These are phyloP conservation scores for Phalloptychus januarius DNA, from an alignment of 2,797 vertebrate species.

Conservation along the genomic window DNA sequence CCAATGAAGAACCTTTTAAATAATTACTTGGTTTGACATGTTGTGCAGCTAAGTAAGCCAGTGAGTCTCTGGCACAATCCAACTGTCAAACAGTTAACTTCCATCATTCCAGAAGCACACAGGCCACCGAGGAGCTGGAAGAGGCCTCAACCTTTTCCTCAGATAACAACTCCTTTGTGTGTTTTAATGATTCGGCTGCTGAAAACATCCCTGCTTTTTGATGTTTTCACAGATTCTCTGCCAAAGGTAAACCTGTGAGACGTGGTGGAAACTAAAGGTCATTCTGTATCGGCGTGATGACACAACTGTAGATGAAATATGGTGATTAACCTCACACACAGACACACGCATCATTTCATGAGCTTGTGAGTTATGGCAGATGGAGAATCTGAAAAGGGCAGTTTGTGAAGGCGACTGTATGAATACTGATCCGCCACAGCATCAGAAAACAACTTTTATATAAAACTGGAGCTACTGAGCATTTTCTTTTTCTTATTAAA, in stretches of 20 bases:
- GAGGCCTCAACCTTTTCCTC: not conserved
- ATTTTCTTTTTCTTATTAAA: not conserved
- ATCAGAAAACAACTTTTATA: not conserved
- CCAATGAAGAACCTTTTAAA: not conserved
- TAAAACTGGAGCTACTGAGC: not conserved
- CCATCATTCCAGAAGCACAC: not conserved
- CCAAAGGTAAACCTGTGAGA: not conserved
- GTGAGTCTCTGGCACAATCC: not conserved
- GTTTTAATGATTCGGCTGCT: not conserved
- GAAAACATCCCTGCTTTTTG: slow-evolving; percentile 2
- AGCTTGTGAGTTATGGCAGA: not conserved
- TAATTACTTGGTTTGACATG: not conserved
- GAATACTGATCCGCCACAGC: not conserved
- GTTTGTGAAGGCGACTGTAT: not conserved
- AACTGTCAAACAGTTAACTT: not conserved
- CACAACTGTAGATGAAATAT: not conserved
- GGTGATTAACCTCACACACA: not conserved
- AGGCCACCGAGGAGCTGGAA: not conserved
- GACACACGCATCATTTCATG: not conserved
- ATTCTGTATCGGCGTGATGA: not conserved
- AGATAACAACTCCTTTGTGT: not conserved
- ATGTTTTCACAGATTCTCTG: slow-evolving; percentile 3
- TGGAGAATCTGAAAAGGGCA: not conserved
- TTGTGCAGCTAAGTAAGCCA: not conserved
- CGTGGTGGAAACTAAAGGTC: slow-evolving; percentile 1